A percentile compares a stretch with the other conserved stretches of the same genome.
phyloP scores from a whole-genome alignment of 2,797 vertebrate species.

The Platyrinchus mystaceus region DNA sequence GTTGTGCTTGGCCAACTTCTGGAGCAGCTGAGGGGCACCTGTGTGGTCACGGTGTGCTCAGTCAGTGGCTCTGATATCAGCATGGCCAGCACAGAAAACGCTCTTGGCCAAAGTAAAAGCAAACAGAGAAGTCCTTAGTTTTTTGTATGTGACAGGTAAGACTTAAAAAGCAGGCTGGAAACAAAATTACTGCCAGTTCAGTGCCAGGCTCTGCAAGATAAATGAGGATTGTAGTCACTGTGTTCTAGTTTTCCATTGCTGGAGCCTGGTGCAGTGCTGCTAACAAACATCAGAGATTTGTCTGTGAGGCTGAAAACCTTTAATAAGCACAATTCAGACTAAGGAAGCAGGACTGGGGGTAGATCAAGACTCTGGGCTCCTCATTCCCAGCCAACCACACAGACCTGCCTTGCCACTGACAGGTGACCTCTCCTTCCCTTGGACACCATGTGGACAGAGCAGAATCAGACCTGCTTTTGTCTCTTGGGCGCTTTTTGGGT shows the following conservation, averaged over 20 bases:
- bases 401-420: neutral
- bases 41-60: neutral
- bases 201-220: neutral
- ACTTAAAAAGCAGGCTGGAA: neutral
- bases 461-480: neutral
- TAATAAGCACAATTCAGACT: neutral
- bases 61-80: neutral
- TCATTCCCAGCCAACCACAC: accelerated
- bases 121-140: neutral
- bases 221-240: accelerated
- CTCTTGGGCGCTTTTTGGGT: neutral
- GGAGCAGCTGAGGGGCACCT: neutral
- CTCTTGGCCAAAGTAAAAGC: neutral
- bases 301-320: neutral
- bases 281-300: neutral
- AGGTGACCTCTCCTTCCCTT: neutral
- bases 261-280: neutral
- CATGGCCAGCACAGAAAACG: neutral
- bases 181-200: neutral
- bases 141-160: accelerated
- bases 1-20: neutral
- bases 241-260: accelerated
- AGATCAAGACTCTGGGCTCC: neutral
- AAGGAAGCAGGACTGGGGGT: neutral
- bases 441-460: neutral